Evolutionary conservation across 1,140 invertebrate genomes (phyloP), one percentile per base, ranked within the genome.

Genomic region (Cydia fagiglandana): DNA sequence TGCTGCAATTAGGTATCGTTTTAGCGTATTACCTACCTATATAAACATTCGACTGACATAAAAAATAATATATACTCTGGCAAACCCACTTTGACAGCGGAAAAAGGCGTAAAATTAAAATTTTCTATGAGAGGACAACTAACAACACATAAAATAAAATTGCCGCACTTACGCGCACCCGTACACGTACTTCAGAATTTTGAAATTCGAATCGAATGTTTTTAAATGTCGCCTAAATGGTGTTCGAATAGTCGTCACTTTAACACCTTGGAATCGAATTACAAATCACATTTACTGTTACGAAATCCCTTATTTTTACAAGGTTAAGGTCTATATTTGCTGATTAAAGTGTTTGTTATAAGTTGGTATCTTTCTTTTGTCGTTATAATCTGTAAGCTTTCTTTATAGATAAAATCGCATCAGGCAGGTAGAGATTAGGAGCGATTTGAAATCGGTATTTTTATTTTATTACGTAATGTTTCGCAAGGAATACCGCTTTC

Each of bases 161-260:
- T 53, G 2, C 66, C 45, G 81, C 78, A 90, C 81, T 90, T 88
- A 83, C 88, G 28, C 30, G 15, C 7, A 28, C 34, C 83, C 78
- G 68, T 83, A 80, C 85, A 75, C 24, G 38, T 5, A 78, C 61
- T 41, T 64, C 73, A 74, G 74, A 76, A 79, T 83, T 87, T 88
- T 90, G 90, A 84, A 91, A 91, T 89, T 79, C 77, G 87, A 91
- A 86, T 89, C 87, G 84, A 86, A 88, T 91, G 88, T 91, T 91
- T 91, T 89, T 88, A 85, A 91, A 87, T 81, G 81, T 86, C 78
- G 81, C 81, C 68, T 85, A 83, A 88, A 90, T 84, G 81, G 81
- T 76, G 80, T 86, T 85, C 80, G 78, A 84, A 90, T 90, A 88
- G 87, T 87, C 85, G 77, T 80, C 83, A 84, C 80, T 84, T 85